Conservation (phyloP, 2,888 invertebrate species). For the Alloscopus bannaensis region DNA sequence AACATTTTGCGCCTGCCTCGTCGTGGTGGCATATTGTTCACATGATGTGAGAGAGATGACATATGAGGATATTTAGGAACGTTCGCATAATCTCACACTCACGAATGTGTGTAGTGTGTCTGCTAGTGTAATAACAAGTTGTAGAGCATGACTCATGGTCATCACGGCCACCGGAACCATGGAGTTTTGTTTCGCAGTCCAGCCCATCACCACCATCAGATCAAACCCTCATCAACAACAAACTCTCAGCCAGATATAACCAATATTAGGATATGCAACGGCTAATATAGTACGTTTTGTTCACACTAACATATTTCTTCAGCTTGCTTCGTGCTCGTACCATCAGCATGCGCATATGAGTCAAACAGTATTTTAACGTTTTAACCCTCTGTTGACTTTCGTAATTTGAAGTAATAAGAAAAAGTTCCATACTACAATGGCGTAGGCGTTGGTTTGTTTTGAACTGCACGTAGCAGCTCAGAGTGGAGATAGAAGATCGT, state of each 20-base stretch:
- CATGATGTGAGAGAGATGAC: slow-evolving; percentile 38
- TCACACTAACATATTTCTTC: no score
- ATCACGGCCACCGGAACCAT: slow-evolving; percentile 63
- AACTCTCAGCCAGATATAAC: no score
- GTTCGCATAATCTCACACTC: slow-evolving; percentile 29
- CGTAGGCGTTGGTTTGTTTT: slow-evolving; percentile 61
- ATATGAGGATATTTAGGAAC: no score
- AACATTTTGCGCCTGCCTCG: background rate
- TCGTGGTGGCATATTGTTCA: slow-evolving; percentile 21
- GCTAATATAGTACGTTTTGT: no score
- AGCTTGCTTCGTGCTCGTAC: background rate
- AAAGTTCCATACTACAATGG: no score
- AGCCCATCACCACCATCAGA: slow-evolving; percentile 41
- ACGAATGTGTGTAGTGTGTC: slow-evolving; percentile 11
- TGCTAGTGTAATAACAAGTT: slow-evolving; percentile 11
- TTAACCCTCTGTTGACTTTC: slow-evolving; percentile 15
- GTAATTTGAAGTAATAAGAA: no score
- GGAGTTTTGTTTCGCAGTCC: slow-evolving; percentile 58
- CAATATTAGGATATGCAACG: no score
- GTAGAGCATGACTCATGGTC: slow-evolving; percentile 59
- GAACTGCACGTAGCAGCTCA: slow-evolving; percentile 1
- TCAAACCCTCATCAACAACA: slow-evolving; percentile 7
- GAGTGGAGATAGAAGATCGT: slow-evolving; percentile 36
- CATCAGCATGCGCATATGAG: no score
- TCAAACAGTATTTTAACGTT: no score